Base-by-base conservation (phyloP, 2,797 vertebrate species). In the Champsocephalus esox region DNA sequence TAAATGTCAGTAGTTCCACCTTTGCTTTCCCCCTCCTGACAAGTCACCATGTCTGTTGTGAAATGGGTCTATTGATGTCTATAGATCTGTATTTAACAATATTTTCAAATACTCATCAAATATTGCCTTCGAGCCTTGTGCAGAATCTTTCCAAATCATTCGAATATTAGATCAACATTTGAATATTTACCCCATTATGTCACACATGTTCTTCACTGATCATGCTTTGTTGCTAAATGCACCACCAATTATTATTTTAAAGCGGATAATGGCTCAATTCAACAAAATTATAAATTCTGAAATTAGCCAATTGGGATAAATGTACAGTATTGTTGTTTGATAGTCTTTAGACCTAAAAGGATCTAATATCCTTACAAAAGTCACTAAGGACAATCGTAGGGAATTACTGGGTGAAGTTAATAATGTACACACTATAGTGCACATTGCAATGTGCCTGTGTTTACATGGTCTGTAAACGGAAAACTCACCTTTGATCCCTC, bases 211-310 rank as follows among this genome's bases (percentile, higher is more conserved):
- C n/a, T 49, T 64, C 13, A 44, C 16, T 43, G 16, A 19, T 19
- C 21, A 12, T 51, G 9, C 16, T 59, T 14, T 50, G 24, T 70
- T 45, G 32, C 55, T 66, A 19, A 65, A 58, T 59, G 9, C 28
- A 5, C 28, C 38, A 59, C 34, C 3, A 66, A 24, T 38, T 12
- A 5, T 12, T 28, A 38, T 21, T 38, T 71, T 55, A 3, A 63
- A 38, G 28, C 2, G 48, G 14, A 24, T 50, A 6, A 21, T 7
- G 1, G 5, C 50, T 12, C 12, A 17, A 17, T 49, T 57, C 7
- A 46, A 0, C 46, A 5, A 16, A 57, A 13, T 56, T 4, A 16
- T 10, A 45, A 55, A 34, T 3, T 28, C 4, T 52, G 2, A 54
- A 44, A 43, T 43, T 3, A 9, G 49, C 11, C n/a, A 52, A 16